A percentile compares a stretch with the other conserved stretches of the same genome.
phyloP scores from a whole-genome alignment of 2,888 invertebrate species.

The Eucera pruinosa region DNA sequence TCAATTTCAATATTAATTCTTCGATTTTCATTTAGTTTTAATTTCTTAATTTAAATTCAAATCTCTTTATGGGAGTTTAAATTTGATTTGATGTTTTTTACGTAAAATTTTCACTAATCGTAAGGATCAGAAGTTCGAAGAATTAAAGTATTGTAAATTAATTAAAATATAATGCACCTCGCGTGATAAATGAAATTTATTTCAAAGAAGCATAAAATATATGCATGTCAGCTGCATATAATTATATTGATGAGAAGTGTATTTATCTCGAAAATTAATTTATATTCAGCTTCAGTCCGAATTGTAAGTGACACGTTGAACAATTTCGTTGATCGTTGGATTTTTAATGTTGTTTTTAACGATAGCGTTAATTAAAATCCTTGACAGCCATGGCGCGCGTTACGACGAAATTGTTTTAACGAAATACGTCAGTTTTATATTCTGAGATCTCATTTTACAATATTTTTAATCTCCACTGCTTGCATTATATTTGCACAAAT shows the following conservation, averaged over 20 bases:
- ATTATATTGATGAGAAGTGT: not conserved
- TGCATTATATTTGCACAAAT: not conserved
- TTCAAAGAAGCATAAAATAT: not conserved
- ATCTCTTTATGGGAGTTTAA: too few relatives aligned
- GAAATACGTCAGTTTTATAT: not conserved
- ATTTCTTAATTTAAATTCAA: too few relatives aligned
- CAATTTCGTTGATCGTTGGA: not conserved
- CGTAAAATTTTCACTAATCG: too few relatives aligned
- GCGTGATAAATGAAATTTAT: not conserved
- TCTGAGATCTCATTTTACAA: not conserved
- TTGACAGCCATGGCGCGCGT: not conserved
- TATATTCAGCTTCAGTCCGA: not conserved
- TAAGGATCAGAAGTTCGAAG: too few relatives aligned
- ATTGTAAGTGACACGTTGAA: slow-evolving; percentile 1
- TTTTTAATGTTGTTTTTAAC: slow-evolving; percentile 20
- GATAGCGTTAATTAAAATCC: slow-evolving; percentile 25
- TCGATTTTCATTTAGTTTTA: too few relatives aligned
- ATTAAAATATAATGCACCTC: too few relatives aligned
- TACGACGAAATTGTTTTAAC: not conserved
- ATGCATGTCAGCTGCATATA: not conserved
- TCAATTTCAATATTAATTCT: too few relatives aligned
- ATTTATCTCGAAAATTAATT: slow-evolving; percentile 27
- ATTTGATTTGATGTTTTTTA: too few relatives aligned
- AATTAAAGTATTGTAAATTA: too few relatives aligned
- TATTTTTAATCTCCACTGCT: not conserved